These are phyloP conservation scores for Siphlonurus alternatus DNA, from an alignment of 2,888 invertebrate species.

Conservation along the genomic window DNA sequence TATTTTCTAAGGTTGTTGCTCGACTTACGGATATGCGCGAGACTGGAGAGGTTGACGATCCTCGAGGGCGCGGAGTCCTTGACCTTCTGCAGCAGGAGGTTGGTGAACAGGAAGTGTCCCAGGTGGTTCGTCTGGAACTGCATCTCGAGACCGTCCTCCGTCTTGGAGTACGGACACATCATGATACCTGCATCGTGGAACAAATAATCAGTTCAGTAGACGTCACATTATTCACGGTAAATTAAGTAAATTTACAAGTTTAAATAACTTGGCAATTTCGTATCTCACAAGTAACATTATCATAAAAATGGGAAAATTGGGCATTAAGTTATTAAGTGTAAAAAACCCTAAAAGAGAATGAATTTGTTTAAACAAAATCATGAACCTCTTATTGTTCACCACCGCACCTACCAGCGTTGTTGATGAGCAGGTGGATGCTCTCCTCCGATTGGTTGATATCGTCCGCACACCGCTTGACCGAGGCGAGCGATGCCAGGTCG, in stretches of 20 bases:
- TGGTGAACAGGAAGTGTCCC: constrained; percentile 42
- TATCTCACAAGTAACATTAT: too few relatives aligned
- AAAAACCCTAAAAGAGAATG: too few relatives aligned
- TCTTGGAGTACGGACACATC: constrained; percentile 40
- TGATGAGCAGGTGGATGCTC: constrained; percentile 21
- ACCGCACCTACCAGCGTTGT: constrained; percentile 25
- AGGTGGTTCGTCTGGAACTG: constrained; percentile 51
- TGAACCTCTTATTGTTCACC: too few relatives aligned
- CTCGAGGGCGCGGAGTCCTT: constrained; percentile 37
- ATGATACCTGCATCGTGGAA: constrained; percentile 44
- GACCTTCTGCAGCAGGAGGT: constrained; percentile 40
- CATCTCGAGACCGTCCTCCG: constrained; percentile 46
- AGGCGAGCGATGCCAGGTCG: constrained; percentile 52
- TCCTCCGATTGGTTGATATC: constrained; percentile 20
- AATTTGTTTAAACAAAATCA: too few relatives aligned
- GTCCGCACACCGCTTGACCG: constrained; percentile 26
- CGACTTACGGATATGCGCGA: constrained; percentile 25
- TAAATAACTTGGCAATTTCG: too few relatives aligned
- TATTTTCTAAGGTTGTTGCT: not conserved
- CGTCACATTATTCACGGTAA: too few relatives aligned
- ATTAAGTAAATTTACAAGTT: too few relatives aligned
- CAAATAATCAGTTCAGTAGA: too few relatives aligned
- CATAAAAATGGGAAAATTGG: too few relatives aligned
- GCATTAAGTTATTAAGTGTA: too few relatives aligned
- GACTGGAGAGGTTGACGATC: constrained; percentile 43